Evolutionary conservation across 2,888 invertebrate species (phyloP), one percentile per base, ranked within the genome.

Genomic region (Exocentrus adspersus): DNA sequence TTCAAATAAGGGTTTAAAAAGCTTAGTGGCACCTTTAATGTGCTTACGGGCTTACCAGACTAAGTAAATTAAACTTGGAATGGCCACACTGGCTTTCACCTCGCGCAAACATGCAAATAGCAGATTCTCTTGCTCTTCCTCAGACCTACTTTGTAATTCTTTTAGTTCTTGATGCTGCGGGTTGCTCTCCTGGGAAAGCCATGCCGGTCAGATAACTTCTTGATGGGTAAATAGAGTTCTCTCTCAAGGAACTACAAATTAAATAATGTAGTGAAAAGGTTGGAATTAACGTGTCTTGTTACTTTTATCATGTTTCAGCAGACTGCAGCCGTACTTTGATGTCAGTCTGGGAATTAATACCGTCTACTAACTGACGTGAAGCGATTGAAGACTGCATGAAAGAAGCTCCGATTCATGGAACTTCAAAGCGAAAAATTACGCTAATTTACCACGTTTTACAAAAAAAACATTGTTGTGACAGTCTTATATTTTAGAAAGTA

Each of bases 1-100:
- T 69, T 72, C 69, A 69, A 74, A 72, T 73, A 71, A 67, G 68
- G 74, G 67, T 72, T 75, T 72, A 65, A 72, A 74, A 74, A 72
- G 74, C 71, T 74, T 68, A 72, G 70, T 64, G 60, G 60, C 67
- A 74, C 69, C 69, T 70, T 69, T 69, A 70, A 73, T 68, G 69
- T 72, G 64, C 73, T 73, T 70, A 71, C 46, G 24, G 62, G 65
- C 62, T 72, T 67, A 67, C 60, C 41, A 20, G 59, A 60, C 65
- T 67, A 66, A 71, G 67, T 70, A 72, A 74, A 75, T 74, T 71
- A 72, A 65, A 69, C 64, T 61, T 51, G 45, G 60, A 60, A 63
- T 62, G 59, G 68, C 70, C 67, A 63, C 61, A 53, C 61, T 60
- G 58, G 63, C 64, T 64, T 61, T 56, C 46, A 46, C 56, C 48